Evolutionary conservation across 1,140 invertebrate species (phyloP).

Genomic region (Caenorhabditis brenneri): DNA sequence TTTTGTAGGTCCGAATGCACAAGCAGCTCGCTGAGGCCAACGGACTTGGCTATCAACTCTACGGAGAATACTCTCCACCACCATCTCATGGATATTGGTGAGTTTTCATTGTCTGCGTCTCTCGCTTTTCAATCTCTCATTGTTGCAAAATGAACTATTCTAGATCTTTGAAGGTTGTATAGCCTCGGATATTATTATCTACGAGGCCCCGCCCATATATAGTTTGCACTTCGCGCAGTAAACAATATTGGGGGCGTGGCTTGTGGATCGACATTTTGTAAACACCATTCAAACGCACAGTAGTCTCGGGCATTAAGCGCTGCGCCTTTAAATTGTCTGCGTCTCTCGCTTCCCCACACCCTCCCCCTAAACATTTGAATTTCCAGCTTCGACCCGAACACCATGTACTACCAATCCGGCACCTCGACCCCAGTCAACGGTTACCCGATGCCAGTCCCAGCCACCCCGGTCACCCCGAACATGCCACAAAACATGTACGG

Average conservation of each 20-base stretch:
- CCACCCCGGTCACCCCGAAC: neutral
- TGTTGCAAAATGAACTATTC: neutral
- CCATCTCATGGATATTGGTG: neutral
- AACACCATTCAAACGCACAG: too few species aligned
- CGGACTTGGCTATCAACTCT: constrained; percentile 32
- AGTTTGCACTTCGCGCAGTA: too few species aligned
- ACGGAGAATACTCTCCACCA: constrained; percentile 42
- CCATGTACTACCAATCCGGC: neutral
- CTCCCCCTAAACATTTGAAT: neutral
- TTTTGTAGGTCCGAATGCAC: constrained; percentile 48
- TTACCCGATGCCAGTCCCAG: neutral
- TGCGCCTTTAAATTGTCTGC: too few species aligned
- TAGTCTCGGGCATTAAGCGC: too few species aligned
- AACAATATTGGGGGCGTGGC: too few species aligned
- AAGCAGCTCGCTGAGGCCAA: constrained; percentile 22
- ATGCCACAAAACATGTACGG: constrained; percentile 10
- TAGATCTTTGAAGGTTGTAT: too few species aligned
- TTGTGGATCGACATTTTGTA: too few species aligned
- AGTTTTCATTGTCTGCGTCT: neutral
- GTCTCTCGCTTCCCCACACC: neutral
- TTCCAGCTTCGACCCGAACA: constrained; percentile 1
- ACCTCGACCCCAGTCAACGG: neutral
- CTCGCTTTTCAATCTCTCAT: neutral
- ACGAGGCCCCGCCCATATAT: too few species aligned
- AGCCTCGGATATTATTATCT: too few species aligned